Percentiles rank a stretch among this genome's conserved stretches.
These are phyloP conservation scores for Babyrousa celebensis DNA, from an alignment of 2,797 vertebrate species.

Conservation along the genomic window DNA sequence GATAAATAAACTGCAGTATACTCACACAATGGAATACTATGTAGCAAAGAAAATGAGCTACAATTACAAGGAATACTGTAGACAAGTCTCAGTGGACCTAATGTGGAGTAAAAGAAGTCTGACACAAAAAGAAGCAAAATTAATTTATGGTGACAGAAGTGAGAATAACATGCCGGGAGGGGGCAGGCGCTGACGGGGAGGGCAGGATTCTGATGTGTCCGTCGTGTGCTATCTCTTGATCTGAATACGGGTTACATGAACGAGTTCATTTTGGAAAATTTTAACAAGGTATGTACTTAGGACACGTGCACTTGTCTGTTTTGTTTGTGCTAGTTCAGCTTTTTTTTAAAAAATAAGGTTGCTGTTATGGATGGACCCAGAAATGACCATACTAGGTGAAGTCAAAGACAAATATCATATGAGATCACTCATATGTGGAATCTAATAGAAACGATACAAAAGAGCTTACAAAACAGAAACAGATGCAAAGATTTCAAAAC, in stretches of 20 bases:
- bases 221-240: background rate
- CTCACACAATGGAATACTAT: background rate
- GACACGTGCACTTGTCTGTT: background rate
- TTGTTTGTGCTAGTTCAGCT: background rate
- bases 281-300: background rate
- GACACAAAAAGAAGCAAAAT: background rate
- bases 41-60: background rate
- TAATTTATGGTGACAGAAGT: background rate
- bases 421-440: too few relatives aligned
- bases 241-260: background rate
- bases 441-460: too few relatives aligned
- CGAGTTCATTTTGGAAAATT: background rate
- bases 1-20: background rate
- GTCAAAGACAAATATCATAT: too few relatives aligned
- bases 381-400: too few relatives aligned
- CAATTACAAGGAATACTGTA: rapidly evolving
- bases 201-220: background rate
- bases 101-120: background rate
- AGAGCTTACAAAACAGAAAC: too few relatives aligned
- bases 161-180: rapidly evolving
- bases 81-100: background rate
- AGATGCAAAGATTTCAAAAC: too few relatives aligned
- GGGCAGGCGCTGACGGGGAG: too few relatives aligned
- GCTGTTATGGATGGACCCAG: background rate
- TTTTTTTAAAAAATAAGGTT: background rate